Conservation (phyloP, 1,140 invertebrate species). For the Ericerus pela region DNA sequence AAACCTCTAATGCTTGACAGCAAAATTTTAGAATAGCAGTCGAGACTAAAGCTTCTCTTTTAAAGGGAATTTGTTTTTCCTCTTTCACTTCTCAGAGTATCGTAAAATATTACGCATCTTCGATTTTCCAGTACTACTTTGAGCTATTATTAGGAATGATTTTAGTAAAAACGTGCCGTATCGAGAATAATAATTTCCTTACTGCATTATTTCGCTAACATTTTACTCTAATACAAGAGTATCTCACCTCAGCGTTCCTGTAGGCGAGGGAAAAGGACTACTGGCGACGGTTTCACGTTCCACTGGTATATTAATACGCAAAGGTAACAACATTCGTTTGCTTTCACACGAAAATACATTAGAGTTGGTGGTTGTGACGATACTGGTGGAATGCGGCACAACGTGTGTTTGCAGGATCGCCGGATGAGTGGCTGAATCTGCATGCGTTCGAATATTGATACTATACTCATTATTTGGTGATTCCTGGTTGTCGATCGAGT, state of each 20-base stretch:
- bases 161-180: too few species aligned
- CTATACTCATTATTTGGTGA: neutral
- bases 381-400: neutral
- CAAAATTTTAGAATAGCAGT: too few species aligned
- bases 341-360: constrained; percentile 16
- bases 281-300: constrained; percentile 43
- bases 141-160: too few species aligned
- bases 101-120: too few species aligned
- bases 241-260: constrained; percentile 51
- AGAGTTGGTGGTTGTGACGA: neutral
- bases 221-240: neutral
- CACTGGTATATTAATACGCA: constrained; percentile 85
- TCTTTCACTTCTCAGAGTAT: too few species aligned
- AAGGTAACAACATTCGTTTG: constrained; percentile 37
- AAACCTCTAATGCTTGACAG: too few species aligned
- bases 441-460: neutral
- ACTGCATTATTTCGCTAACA: too few species aligned
- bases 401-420: neutral
- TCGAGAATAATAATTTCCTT: too few species aligned
- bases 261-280: constrained; percentile 87
- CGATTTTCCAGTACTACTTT: too few species aligned
- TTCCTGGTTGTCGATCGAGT: constrained; percentile 26
- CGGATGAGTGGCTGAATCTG: neutral
- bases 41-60: too few species aligned
- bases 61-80: too few species aligned